phyloP scores from a whole-genome alignment of 1,140 invertebrate genomes.

The Proctacanthus coquilletti region DNA sequence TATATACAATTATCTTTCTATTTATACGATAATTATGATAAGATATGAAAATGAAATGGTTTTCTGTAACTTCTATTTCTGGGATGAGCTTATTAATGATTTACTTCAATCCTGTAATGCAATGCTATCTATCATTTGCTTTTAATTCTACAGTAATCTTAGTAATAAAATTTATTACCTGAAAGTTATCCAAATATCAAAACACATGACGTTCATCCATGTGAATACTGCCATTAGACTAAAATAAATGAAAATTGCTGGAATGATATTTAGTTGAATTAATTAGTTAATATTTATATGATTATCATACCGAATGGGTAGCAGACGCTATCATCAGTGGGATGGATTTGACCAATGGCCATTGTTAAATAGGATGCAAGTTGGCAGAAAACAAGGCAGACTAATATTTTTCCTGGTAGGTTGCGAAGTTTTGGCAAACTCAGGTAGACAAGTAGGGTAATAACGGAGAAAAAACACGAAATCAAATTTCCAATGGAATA shows the following conservation, averaged over 20 bases:
- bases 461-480: conserved; percentile 41
- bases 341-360: conserved; percentile 33
- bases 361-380: conserved; percentile 43
- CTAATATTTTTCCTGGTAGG: conserved; percentile 51
- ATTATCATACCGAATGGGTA: conserved; percentile 16
- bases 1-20: too few relatives aligned
- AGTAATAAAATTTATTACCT: conserved; percentile 40
- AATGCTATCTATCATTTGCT: too few relatives aligned
- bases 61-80: too few relatives aligned
- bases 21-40: too few relatives aligned
- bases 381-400: conserved; percentile 47
- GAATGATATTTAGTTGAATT: conserved; percentile 19
- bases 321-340: conserved; percentile 17
- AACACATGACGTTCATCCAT: conserved; percentile 82
- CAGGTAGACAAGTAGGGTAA: conserved; percentile 48
- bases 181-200: conserved; percentile 78
- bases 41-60: too few relatives aligned
- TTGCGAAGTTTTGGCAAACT: conserved; percentile 44
- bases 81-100: too few relatives aligned
- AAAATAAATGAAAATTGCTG: conserved; percentile 67
- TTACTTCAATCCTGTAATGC: too few relatives aligned
- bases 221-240: conserved; percentile 73
- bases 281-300: background rate
- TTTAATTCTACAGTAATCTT: background rate
- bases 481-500: conserved; percentile 29